A percentile compares a stretch with the other conserved stretches of the same genome.
Evolutionary conservation across 2,113 vertebrate genomes (phyloP).

Genomic region (Cercopithecus mona): DNA sequence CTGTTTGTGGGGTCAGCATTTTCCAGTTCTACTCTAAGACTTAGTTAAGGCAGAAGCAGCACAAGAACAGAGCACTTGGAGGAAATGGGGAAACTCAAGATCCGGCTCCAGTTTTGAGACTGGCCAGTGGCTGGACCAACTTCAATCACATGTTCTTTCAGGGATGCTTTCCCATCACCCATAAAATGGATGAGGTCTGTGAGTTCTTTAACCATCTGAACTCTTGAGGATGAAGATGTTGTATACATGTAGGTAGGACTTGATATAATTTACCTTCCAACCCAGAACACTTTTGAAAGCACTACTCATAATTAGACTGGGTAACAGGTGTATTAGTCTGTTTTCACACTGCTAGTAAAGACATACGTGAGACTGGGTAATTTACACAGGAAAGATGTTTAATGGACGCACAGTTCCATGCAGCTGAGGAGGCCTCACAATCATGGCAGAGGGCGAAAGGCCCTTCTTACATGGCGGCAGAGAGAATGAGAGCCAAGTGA

Average conservation of each 20-base stretch:
- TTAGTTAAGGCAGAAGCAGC: background rate
- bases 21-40: background rate
- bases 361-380: too few relatives aligned
- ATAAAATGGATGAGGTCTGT: background rate
- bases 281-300: background rate
- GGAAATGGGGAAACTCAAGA: background rate
- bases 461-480: too few relatives aligned
- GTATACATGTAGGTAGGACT: background rate
- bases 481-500: too few relatives aligned
- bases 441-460: too few relatives aligned
- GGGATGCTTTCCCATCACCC: too few relatives aligned
- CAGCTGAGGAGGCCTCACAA: too few relatives aligned
- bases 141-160: background rate
- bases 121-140: background rate
- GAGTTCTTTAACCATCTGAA: background rate
- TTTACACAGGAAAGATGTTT: too few relatives aligned
- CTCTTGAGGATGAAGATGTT: background rate
- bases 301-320: background rate
- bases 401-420: too few relatives aligned
- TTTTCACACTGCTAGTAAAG: too few relatives aligned
- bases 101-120: background rate
- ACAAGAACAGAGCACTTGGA: background rate
- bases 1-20: slow-evolving; percentile 22
- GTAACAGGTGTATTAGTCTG: background rate
- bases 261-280: background rate